Base-by-base conservation (phyloP, 2,797 vertebrate genomes). In the Schizopygopsis pylzovi region DNA sequence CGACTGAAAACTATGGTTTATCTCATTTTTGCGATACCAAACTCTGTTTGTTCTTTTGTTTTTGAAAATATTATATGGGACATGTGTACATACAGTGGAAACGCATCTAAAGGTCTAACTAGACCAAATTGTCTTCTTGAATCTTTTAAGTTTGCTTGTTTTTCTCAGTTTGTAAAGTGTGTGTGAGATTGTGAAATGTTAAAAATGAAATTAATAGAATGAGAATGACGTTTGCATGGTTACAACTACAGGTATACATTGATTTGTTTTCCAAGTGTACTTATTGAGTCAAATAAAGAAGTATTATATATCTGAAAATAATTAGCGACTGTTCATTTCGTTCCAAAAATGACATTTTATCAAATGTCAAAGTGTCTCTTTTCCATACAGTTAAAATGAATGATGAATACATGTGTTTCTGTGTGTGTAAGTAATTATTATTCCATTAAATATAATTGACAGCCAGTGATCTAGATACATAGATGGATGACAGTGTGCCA, bases 221-320 rank as follows among this genome's bases (percentile, higher is more conserved):
- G 47, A 68, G 37, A 73, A 79, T 39, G 37, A 83, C 43, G 12
- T 70, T 81, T 84, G 61, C 82, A 71, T 70, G 83, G 59, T 81
- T 43, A 39, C 11, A 78, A 72, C 52, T 80, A 67, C 63, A 18
- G 63, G 63, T 67, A 52, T 83, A 47, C 80, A 80, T 80, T 47
- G 7, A 82, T 73, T 70, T 86, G 54, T 75, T 73, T 67, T 87
- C 18, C 61, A 84, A 83, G 76, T 84, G 82, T 87, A 84, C 85
- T 83, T 87, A 87, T 52, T 65, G 54, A 79, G 52, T 72, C 75
- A 71, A 87, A 86, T 86, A 83, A 87, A 86, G 56, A 71, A 33
- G 33, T 73, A 54, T 67, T n/a, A 70, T 77, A 56, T 39, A 82
- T 39, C 43, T 87, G 43, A 68, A 37, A 61, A 63, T 28, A 61